Conservation (phyloP, 2,113 vertebrate genomes). For the Rhabdomys dilectus region DNA sequence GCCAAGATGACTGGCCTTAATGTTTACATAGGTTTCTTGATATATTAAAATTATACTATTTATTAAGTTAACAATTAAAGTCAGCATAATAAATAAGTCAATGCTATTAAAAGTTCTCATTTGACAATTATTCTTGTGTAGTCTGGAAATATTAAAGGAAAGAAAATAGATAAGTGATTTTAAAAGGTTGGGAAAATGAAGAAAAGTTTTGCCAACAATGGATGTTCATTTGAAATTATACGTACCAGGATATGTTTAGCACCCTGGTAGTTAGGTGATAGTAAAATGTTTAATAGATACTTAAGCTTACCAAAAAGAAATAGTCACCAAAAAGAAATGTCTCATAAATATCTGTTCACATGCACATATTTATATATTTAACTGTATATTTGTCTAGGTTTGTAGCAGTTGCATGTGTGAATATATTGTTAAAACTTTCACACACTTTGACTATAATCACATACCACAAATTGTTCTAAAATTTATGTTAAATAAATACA, state of each 20-base stretch:
- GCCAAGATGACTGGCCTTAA: background rate
- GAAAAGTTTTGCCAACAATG: background rate
- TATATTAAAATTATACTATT: background rate
- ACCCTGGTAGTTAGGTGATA: background rate
- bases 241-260: background rate
- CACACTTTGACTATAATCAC: background rate
- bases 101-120: background rate
- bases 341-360: background rate
- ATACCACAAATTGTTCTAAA: background rate
- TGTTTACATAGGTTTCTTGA: background rate
- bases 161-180: background rate
- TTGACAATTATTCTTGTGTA: background rate
- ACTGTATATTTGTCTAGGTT: background rate
- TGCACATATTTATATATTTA: background rate
- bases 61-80: conserved; percentile 11
- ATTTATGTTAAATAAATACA: background rate
- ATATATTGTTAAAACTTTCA: background rate
- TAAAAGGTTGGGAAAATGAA: background rate
- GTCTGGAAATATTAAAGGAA: background rate
- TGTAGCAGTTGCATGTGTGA: background rate
- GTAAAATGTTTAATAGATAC: background rate
- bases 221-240: background rate
- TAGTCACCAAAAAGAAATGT: background rate
- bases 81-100: background rate
- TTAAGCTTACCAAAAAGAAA: background rate